These are phyloP conservation scores for Sinonovacula constricta DNA, from an alignment of 1,140 invertebrate genomes.

Conservation along the genomic window DNA sequence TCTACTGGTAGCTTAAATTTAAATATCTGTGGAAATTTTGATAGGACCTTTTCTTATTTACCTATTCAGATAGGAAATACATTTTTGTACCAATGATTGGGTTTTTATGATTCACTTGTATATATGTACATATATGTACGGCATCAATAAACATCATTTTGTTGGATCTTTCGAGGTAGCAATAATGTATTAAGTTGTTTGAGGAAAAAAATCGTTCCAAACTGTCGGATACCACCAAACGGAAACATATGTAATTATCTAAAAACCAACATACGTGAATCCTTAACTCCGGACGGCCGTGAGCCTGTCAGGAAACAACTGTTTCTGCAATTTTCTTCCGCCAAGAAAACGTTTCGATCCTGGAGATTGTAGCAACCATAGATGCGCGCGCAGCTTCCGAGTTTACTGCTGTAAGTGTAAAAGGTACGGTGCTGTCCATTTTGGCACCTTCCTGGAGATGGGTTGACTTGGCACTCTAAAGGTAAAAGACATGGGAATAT, in stretches of 20 bases:
- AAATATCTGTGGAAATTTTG: too few relatives aligned
- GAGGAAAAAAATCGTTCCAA: not conserved
- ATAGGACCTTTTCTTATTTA: too few relatives aligned
- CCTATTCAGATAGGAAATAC: too few relatives aligned
- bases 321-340: slow-evolving; percentile 13
- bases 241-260: not conserved
- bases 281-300: slow-evolving; percentile 17
- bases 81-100: too few relatives aligned
- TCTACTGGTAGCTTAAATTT: too few relatives aligned
- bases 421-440: slow-evolving; percentile 16
- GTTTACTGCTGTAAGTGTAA: slow-evolving; percentile 36
- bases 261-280: slow-evolving; percentile 16
- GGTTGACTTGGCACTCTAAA: slow-evolving; percentile 39
- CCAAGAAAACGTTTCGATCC: slow-evolving; percentile 38
- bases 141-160: not conserved
- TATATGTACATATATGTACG: not conserved
- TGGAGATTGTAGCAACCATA: slow-evolving; percentile 38
- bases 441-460: slow-evolving; percentile 22
- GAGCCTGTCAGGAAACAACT: slow-evolving; percentile 7
- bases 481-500: not conserved
- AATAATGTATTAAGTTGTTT: not conserved
- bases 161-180: not conserved
- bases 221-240: not conserved
- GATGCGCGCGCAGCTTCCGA: slow-evolving; percentile 16
- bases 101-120: not conserved